Evolutionary conservation across 2,113 vertebrate species (phyloP).

Genomic region (Zingel zingel): DNA sequence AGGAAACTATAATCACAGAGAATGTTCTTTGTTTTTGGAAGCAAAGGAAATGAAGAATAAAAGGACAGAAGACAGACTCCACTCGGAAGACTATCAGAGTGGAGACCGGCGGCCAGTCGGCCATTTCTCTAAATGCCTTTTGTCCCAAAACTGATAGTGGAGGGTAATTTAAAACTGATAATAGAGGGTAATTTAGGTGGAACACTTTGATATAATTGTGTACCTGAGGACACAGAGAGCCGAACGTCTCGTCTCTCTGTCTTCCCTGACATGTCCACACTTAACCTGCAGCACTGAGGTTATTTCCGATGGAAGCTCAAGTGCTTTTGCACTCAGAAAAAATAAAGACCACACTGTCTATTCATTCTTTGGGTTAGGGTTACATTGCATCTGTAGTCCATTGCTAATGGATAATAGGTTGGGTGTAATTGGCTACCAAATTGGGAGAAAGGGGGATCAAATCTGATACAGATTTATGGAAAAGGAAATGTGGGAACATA

Average conservation of each 20-base stretch:
- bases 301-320: neutral
- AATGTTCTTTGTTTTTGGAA: neutral
- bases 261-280: neutral
- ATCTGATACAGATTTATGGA: too few species aligned
- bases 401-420: too few species aligned
- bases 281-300: slow-evolving; percentile 9
- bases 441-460: too few species aligned
- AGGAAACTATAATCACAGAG: neutral
- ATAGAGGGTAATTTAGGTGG: slow-evolving; percentile 28
- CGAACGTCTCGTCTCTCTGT: neutral
- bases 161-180: slow-evolving; percentile 10
- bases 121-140: neutral
- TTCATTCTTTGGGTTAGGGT: neutral
- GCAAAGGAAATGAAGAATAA: too few species aligned
- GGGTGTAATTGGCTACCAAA: too few species aligned
- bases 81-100: too few species aligned
- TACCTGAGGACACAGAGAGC: neutral
- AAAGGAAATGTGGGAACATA: too few species aligned
- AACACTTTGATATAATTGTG: slow-evolving; percentile 37
- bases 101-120: neutral
- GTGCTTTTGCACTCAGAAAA: neutral
- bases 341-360: neutral
- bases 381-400: too few species aligned
- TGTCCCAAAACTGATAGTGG: slow-evolving; percentile 16
- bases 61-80: neutral